Evolutionary conservation across 1,140 invertebrate species (phyloP).

Genomic region (Conus ventricosus): DNA sequence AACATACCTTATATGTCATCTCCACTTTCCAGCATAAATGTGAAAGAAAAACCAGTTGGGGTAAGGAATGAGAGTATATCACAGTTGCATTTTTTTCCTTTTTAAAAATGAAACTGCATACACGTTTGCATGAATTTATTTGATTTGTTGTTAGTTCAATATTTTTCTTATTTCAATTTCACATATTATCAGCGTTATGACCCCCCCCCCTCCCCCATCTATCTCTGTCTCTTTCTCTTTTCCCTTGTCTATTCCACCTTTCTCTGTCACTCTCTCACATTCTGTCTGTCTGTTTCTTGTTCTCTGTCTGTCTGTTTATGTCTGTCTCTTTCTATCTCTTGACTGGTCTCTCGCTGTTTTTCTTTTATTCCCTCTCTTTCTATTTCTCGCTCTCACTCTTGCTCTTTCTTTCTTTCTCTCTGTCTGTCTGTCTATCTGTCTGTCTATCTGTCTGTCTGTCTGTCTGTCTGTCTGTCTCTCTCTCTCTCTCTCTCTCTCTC

Average conservation of each 20-base stretch:
- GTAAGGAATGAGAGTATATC: no score
- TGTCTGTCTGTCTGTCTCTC: background rate
- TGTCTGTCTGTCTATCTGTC: background rate
- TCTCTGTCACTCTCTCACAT: background rate
- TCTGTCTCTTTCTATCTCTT: background rate
- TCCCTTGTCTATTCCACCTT: background rate
- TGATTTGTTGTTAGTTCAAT: no score
- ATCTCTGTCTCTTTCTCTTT: no score
- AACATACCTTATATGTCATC: no score
- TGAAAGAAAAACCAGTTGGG: no score
- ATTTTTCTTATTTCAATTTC: no score
- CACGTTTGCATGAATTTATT: no score
- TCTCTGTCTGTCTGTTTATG: background rate
- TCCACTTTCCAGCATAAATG: no score
- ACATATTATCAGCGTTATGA: no score
- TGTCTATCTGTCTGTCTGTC: background rate
- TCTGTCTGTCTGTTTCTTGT: background rate
- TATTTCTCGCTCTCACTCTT: background rate
- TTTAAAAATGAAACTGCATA: no score
- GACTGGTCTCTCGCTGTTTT: background rate
- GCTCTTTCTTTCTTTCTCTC: background rate
- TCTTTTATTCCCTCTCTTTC: background rate
- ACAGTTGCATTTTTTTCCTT: no score
- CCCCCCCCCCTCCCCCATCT: no score
- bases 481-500: background rate